Evolutionary conservation across 2,113 vertebrate species (phyloP).

Genomic region (Speoplatyrhinus poulsoni): DNA sequence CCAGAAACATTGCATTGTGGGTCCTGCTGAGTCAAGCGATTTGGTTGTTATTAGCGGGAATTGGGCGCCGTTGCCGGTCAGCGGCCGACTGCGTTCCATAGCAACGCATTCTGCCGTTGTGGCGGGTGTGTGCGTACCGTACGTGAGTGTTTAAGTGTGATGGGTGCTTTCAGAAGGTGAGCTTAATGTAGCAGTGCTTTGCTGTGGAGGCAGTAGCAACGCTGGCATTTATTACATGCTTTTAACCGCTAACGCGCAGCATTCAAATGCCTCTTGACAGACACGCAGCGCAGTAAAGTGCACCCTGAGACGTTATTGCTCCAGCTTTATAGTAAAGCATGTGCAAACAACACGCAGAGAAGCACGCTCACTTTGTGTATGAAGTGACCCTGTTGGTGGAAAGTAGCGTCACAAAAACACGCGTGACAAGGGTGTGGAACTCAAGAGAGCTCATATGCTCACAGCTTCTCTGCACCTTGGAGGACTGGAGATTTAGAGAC

Average conservation of each 20-base stretch:
- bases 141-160: constrained; percentile 17
- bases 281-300: constrained; percentile 30
- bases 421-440: too few species aligned
- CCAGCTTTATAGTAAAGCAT: constrained; percentile 26
- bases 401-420: too few species aligned
- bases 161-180: constrained; percentile 56
- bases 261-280: constrained; percentile 49
- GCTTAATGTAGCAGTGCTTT: constrained; percentile 71
- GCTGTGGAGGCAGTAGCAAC: constrained; percentile 71
- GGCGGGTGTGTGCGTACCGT: constrained; percentile 26
- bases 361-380: constrained; percentile 8
- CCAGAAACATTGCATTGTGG: background rate
- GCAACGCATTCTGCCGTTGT: background rate
- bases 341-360: constrained; percentile 1
- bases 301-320: constrained; percentile 32
- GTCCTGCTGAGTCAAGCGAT: constrained; percentile 21
- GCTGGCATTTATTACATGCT: constrained; percentile 68
- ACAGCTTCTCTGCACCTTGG: too few species aligned
- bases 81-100: constrained; percentile 31
- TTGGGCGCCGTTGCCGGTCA: constrained; percentile 11
- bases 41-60: constrained; percentile 40
- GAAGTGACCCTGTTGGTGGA: too few species aligned
- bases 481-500: too few species aligned
- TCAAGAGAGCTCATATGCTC: too few species aligned
- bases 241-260: constrained; percentile 64